A percentile compares a stretch with the other conserved stretches of the same genome.
These are phyloP conservation scores for Chesias legatella DNA, from an alignment of 2,888 invertebrate genomes.

Conservation along the genomic window DNA sequence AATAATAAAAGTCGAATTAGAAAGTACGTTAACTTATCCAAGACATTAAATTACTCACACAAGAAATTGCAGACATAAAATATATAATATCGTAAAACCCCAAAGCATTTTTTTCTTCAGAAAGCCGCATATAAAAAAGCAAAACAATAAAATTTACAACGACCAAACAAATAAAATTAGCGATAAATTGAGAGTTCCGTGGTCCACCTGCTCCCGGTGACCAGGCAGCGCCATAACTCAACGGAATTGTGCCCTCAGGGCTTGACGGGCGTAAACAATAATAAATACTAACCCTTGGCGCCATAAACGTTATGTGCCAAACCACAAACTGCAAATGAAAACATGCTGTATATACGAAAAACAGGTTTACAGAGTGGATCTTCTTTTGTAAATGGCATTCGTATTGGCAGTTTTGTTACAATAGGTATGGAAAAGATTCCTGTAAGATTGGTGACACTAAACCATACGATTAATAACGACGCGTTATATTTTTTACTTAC, in stretches of 20 bases:
- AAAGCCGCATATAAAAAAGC: conserved; percentile 23
- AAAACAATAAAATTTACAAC: conserved; percentile 52
- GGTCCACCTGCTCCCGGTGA: conserved; percentile 60
- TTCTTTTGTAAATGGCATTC: not conserved
- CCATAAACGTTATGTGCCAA: conserved; percentile 51
- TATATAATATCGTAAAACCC: not conserved
- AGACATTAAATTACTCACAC: too few relatives aligned
- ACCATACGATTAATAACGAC: too few relatives aligned
- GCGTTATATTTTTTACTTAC: too few relatives aligned
- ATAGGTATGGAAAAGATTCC: too few relatives aligned
- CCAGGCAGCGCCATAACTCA: conserved; percentile 64
- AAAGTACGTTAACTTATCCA: too few relatives aligned
- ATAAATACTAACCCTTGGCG: conserved; percentile 59
- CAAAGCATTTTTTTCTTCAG: not conserved
- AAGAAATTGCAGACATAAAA: not conserved
- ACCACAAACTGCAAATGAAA: conserved; percentile 34
- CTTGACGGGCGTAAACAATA: conserved; percentile 54
- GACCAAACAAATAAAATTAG: conserved; percentile 64
- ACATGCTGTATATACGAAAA: conserved; percentile 19
- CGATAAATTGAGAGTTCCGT: conserved; percentile 68
- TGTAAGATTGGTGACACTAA: too few relatives aligned
- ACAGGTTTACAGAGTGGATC: too few relatives aligned
- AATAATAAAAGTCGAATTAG: too few relatives aligned
- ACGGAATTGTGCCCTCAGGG: conserved; percentile 67
- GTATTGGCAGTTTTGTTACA: too few relatives aligned